Percentiles rank a stretch among this genome's conserved stretches.
phyloP scores from a whole-genome alignment of 1,140 invertebrate species.

The Octopus sinensis region DNA sequence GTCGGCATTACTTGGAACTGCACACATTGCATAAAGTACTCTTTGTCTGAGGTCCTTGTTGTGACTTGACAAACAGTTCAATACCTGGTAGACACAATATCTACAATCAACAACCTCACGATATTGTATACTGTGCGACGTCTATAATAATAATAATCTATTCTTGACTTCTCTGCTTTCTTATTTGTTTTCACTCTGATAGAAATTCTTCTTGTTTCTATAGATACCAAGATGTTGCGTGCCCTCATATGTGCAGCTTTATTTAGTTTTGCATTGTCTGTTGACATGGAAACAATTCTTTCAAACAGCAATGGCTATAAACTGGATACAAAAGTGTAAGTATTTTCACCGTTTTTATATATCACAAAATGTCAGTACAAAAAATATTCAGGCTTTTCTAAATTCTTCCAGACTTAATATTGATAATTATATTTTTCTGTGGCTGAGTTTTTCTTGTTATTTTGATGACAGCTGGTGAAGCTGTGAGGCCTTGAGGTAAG shows the following conservation, averaged over 20 bases:
- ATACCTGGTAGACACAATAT: background rate
- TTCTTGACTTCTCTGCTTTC: background rate
- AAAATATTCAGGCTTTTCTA: no score
- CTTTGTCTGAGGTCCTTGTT: no score
- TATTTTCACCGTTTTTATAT: no score
- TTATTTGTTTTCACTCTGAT: background rate
- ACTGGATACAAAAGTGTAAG: slow-evolving; percentile 1
- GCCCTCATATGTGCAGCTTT: background rate
- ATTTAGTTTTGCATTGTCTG: background rate
- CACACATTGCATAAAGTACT: no score
- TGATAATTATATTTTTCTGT: no score
- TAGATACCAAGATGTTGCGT: background rate
- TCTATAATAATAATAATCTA: background rate
- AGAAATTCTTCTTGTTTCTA: background rate
- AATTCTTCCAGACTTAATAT: no score
- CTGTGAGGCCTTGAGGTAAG: no score
- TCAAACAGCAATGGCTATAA: background rate
- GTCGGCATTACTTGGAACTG: no score
- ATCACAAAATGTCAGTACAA: no score
- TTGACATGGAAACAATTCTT: slow-evolving; percentile 10
- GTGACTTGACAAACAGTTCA: background rate
- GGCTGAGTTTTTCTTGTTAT: no score
- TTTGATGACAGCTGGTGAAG: no score
- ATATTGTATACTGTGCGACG: background rate
- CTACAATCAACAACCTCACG: background rate